Evolutionary conservation across 2,888 invertebrate species (phyloP).

Genomic region (Melolontha melolontha): DNA sequence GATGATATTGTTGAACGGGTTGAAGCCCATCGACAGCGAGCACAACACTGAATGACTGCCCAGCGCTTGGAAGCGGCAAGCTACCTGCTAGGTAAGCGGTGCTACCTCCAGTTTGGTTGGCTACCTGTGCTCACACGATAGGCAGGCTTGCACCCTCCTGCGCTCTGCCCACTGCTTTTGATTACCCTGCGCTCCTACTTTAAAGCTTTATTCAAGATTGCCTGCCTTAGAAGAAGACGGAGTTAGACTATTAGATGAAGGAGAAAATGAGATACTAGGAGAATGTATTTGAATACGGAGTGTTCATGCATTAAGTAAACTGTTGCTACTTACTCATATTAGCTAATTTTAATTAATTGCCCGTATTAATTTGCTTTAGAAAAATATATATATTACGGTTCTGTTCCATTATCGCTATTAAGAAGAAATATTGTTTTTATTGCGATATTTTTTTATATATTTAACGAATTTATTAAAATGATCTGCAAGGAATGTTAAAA

Average conservation of each 20-base stretch:
- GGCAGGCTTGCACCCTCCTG: conserved; percentile 64
- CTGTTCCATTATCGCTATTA: neutral
- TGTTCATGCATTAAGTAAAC: conserved; percentile 21
- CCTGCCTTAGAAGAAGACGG: conserved; percentile 38
- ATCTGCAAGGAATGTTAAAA: too few species aligned
- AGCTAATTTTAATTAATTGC: conserved; percentile 24
- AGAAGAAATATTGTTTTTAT: too few species aligned
- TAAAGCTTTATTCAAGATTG: conserved; percentile 42
- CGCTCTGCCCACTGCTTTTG: conserved; percentile 63
- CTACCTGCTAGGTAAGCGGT: conserved; percentile 63
- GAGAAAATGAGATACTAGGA: conserved; percentile 20
- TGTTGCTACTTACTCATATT: conserved; percentile 22
- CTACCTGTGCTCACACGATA: conserved; percentile 63
- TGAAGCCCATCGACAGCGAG: conserved; percentile 64
- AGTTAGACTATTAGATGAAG: conserved; percentile 18
- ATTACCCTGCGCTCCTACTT: conserved; percentile 54
- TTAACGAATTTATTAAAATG: too few species aligned
- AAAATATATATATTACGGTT: conserved; percentile 1
- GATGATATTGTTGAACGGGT: conserved; percentile 47
- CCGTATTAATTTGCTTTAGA: neutral
- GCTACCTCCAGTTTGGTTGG: conserved; percentile 65
- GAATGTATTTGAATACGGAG: conserved; percentile 7
- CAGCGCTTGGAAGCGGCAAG: conserved; percentile 56
- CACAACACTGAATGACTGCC: conserved; percentile 66
- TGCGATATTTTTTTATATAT: too few species aligned